Evolutionary conservation across 2,888 invertebrate genomes (phyloP), one percentile per base, ranked within the genome.

Genomic region (Leptogaster cylindrica): DNA sequence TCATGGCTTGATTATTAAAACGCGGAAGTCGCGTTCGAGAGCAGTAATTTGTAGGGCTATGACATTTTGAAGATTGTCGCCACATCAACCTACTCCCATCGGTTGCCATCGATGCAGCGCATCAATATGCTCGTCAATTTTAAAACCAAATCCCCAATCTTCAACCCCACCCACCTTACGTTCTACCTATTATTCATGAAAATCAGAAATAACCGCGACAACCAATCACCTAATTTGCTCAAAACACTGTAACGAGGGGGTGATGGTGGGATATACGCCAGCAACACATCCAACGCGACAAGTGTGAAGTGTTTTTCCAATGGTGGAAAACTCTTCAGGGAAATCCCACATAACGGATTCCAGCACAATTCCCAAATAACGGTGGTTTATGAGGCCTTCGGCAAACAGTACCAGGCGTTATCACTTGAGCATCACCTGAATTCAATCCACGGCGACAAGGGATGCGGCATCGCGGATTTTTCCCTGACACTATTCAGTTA

Each of bases 371-470:
- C 31, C 41, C 44, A 44, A 41, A 61, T 28, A 28, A 44, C 44
- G 44, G 8, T 44, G 61, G 44, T 25, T 61, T 44, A 44, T 25
- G 10, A 41, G 44, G 14, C 44, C 61, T 28, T 44, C 41, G 44
- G 44, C 44, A 61, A 61, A 61, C 61, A 61, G 44, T 44, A 28
- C n/a, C 44, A 28, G 44, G 61, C 28, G 27, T 44, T 27, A 61
- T 61, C 61, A 61, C 44, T 61, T 44, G 61, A 61, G 44, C 61
- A 44, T 61, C 61, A 61, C 61, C 61, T 61, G 61, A 28, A 61
- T 61, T 41, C 61, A 61, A 18, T 18, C n/a, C 5, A 20, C 27
- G 28, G 10, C 51, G 10, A 51, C 25, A 61, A 25, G 25, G 44
- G 41, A 33, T 55, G 55, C 20, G 18, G 28, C 25, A n/a, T 27